Percentiles rank a stretch among this genome's conserved stretches.
Conservation (phyloP, 2,113 vertebrate genomes). For the Ploceus nigricollis region DNA sequence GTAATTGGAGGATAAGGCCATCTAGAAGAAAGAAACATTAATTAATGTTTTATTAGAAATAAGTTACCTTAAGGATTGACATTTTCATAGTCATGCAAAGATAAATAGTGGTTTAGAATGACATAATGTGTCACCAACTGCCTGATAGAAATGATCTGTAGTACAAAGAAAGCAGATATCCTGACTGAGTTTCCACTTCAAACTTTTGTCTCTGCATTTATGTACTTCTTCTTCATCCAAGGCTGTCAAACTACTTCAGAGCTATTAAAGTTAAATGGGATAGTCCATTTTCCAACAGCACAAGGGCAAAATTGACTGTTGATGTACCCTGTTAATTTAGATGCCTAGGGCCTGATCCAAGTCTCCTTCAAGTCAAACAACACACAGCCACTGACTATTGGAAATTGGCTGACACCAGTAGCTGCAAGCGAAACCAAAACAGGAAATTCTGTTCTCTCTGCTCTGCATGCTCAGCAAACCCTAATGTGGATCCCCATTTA, state of each 20-base stretch:
- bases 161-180: neutral
- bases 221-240: neutral
- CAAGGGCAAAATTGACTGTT: neutral
- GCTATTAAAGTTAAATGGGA: neutral
- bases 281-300: neutral
- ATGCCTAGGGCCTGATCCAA: neutral
- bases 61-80: neutral
- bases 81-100: neutral
- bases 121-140: neutral
- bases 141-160: neutral
- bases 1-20: neutral
- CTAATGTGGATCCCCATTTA: neutral
- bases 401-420: neutral
- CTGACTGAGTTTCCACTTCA: neutral
- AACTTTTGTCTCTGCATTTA: neutral
- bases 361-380: neutral
- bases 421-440: neutral
- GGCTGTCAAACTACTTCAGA: neutral
- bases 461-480: neutral
- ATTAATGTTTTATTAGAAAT: neutral
- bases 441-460: neutral
- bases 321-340: neutral
- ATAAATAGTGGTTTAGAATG: neutral
- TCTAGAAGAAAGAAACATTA: neutral
- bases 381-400: neutral